These are phyloP conservation scores for Hyphantria cunea DNA, from an alignment of 1,140 invertebrate species.

Conservation along the genomic window DNA sequence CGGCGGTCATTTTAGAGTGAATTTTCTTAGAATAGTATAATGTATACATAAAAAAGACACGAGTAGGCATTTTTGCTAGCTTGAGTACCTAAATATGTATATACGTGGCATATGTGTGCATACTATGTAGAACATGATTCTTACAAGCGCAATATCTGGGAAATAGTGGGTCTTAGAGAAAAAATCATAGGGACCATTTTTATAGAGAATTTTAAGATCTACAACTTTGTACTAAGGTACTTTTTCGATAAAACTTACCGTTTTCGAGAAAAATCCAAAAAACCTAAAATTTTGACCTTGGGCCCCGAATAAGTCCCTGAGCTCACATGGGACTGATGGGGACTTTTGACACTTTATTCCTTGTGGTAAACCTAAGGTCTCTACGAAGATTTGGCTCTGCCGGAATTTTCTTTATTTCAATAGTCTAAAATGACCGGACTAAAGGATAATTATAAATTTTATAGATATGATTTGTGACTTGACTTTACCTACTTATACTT, in stretches of 20 bases:
- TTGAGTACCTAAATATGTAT: slow-evolving; percentile 9
- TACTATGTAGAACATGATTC: slow-evolving; percentile 2
- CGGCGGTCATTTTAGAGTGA: background rate
- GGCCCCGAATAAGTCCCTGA: slow-evolving; percentile 4
- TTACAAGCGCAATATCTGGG: background rate
- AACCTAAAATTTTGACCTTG: slow-evolving; percentile 10
- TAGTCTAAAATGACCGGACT: slow-evolving; percentile 29
- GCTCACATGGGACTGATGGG: slow-evolving; percentile 8
- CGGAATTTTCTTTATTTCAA: slow-evolving; percentile 28
- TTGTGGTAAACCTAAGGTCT: slow-evolving; percentile 22
- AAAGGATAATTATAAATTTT: too few relatives aligned
- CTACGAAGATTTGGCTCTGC: slow-evolving; percentile 23
- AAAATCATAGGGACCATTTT: slow-evolving; percentile 1
- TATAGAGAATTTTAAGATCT: background rate
- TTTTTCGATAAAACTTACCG: background rate
- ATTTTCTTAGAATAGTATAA: background rate
- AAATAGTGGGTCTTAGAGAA: slow-evolving; percentile 7
- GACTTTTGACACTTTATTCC: slow-evolving; percentile 10
- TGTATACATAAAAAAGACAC: background rate
- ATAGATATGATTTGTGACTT: too few relatives aligned
- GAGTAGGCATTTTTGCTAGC: background rate
- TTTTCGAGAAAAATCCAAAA: background rate
- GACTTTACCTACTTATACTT: too few relatives aligned
- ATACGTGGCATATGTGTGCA: slow-evolving; percentile 4
- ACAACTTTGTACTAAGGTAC: background rate